phyloP scores from a whole-genome alignment of 2,888 invertebrate genomes.

The Podotricha telesiphe region DNA sequence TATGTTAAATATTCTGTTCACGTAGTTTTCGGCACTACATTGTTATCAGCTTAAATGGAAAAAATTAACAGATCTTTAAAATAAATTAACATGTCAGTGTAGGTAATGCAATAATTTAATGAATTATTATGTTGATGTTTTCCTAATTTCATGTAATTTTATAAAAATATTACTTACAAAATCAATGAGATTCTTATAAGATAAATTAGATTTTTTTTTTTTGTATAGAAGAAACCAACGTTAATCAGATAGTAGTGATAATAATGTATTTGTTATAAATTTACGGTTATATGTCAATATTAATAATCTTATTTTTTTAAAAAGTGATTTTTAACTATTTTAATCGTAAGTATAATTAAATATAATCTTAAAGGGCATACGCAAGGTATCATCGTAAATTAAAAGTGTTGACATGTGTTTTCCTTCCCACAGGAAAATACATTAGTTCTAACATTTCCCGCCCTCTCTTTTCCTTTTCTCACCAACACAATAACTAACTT shows the following conservation, averaged over 20 bases:
- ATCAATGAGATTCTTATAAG: constrained; percentile 3
- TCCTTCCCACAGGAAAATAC: constrained; percentile 83
- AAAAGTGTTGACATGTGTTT: constrained; percentile 83
- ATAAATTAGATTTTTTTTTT: no score
- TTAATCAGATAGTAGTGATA: no score
- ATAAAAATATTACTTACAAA: background rate
- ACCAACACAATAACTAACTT: constrained; percentile 41
- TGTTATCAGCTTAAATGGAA: background rate
- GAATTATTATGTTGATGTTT: background rate
- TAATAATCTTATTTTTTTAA: no score
- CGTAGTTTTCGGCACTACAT: constrained; percentile 35
- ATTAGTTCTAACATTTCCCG: constrained; percentile 80
- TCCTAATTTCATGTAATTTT: background rate
- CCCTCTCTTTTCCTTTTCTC: constrained; percentile 56
- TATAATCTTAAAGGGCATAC: background rate
- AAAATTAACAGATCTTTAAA: constrained; percentile 49
- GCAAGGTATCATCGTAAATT: constrained; percentile 63
- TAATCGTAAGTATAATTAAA: background rate
- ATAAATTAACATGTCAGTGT: constrained; percentile 41
- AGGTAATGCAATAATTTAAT: background rate
- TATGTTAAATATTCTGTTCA: constrained; percentile 63
- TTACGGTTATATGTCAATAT: no score
- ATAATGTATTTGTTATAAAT: no score
- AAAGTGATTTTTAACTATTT: background rate
- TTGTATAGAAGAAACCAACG: no score